These are phyloP conservation scores for Tinea semifulvella DNA, from an alignment of 2,888 invertebrate genomes.

Conservation along the genomic window DNA sequence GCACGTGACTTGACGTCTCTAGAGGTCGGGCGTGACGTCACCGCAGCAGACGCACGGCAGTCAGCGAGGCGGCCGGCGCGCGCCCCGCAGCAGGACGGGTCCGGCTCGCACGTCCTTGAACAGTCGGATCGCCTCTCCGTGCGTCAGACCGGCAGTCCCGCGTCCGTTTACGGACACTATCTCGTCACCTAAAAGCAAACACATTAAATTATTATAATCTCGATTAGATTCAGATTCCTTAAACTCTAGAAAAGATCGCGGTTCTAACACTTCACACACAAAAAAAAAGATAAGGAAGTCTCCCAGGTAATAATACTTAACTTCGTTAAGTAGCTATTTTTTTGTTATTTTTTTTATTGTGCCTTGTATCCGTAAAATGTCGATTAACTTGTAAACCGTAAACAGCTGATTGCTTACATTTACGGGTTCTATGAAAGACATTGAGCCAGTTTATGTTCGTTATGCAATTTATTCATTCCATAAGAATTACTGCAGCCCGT, in stretches of 20 bases:
- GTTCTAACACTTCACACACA: no score
- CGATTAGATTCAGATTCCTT: no score
- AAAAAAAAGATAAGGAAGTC: no score
- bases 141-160: conserved; percentile 77
- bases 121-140: conserved; percentile 80
- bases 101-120: conserved; percentile 83
- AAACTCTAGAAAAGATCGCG: no score
- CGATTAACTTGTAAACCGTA: no score
- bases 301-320: no score
- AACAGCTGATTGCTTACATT: no score
- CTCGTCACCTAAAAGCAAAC: conserved; percentile 72
- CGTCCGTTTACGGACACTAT: conserved; percentile 84
- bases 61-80: conserved; percentile 63
- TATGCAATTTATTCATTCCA: conserved; percentile 1
- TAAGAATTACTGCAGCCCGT: not conserved
- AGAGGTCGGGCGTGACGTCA: conserved; percentile 29
- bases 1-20: no score
- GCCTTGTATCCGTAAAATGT: no score
- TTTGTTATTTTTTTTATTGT: no score
- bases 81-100: conserved; percentile 76
- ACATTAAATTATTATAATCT: not conserved
- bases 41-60: conserved; percentile 61
- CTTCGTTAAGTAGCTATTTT: no score
- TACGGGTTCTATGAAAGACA: no score
- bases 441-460: not conserved